Percentiles rank a stretch among this genome's conserved stretches.
Conservation (phyloP, 2,888 invertebrate species). For the Nudaria mundana region DNA sequence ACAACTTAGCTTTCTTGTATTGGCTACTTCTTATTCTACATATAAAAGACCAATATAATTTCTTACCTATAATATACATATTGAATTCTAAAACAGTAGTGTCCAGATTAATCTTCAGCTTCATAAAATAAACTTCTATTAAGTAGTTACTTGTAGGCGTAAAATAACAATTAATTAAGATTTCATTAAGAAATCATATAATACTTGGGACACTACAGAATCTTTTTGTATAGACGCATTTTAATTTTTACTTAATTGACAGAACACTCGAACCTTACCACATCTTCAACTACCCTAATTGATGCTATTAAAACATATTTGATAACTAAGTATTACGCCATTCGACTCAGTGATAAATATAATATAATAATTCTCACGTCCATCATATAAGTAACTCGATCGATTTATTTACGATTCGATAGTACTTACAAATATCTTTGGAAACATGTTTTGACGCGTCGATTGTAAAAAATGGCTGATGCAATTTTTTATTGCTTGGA, state of each 20-base stretch:
- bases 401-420: constrained; percentile 31
- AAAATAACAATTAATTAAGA: too few species aligned
- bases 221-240: too few species aligned
- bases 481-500: constrained; percentile 19
- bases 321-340: constrained; percentile 29
- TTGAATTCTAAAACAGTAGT: too few species aligned
- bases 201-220: too few species aligned
- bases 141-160: too few species aligned
- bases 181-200: too few species aligned
- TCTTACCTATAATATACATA: too few species aligned
- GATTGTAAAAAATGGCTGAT: constrained; percentile 22
- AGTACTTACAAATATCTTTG: constrained; percentile 14
- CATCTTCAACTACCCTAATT: constrained; percentile 12
- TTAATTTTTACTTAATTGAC: too few species aligned
- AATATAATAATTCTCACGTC: constrained; percentile 43
- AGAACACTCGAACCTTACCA: neutral
- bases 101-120: too few species aligned
- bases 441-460: constrained; percentile 24
- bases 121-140: too few species aligned
- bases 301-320: constrained; percentile 9
- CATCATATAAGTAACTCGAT: constrained; percentile 26
- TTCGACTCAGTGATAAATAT: constrained; percentile 16
- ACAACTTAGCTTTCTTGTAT: neutral
- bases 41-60: too few species aligned
- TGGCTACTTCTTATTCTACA: neutral